Conservation (phyloP, 2,888 invertebrate species). For the Ichneumoninae sp. region DNA sequence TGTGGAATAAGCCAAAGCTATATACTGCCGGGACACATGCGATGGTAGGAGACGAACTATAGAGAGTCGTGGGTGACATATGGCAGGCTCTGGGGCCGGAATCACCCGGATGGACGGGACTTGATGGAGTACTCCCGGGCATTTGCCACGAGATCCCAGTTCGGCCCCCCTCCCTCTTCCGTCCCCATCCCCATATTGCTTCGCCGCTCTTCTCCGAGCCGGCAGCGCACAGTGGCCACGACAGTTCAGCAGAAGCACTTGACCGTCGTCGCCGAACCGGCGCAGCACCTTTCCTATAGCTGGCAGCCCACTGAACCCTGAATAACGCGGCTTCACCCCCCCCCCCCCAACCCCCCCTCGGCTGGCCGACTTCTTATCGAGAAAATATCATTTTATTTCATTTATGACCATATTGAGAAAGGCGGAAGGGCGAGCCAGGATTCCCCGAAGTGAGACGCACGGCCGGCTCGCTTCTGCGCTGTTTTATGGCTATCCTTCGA, state of each 20-base stretch:
- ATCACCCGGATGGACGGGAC: conserved; percentile 78
- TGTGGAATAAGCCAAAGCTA: conserved; percentile 46
- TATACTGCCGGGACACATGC: conserved; percentile 37
- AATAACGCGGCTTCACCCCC: conserved; percentile 77
- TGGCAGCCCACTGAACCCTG: conserved; percentile 77
- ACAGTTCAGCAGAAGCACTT: conserved; percentile 40
- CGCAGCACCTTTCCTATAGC: conserved; percentile 18
- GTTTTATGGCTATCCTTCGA: conserved; percentile 68
- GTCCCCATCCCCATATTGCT: conserved; percentile 24
- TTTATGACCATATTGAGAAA: conserved; percentile 81
- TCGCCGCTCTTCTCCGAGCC: conserved; percentile 47
- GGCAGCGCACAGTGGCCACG: conserved; percentile 1
- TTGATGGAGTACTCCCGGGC: conserved; percentile 80
- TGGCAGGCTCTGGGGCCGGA: conserved; percentile 79
- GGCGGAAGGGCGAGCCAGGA: conserved; percentile 52
- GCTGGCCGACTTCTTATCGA: conserved; percentile 75
- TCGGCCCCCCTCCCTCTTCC: conserved; percentile 16
- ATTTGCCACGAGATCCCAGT: conserved; percentile 72
- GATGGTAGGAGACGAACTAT: conserved; percentile 63
- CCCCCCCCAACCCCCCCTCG: conserved; percentile 62
- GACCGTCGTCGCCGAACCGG: conserved; percentile 37
- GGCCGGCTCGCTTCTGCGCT: conserved; percentile 46
- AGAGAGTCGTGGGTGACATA: conserved; percentile 80
- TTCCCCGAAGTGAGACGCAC: conserved; percentile 63
- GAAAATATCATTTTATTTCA: conserved; percentile 84